These are phyloP conservation scores for Thunnus maccoyii DNA, from an alignment of 2,113 vertebrate genomes.

Conservation along the genomic window DNA sequence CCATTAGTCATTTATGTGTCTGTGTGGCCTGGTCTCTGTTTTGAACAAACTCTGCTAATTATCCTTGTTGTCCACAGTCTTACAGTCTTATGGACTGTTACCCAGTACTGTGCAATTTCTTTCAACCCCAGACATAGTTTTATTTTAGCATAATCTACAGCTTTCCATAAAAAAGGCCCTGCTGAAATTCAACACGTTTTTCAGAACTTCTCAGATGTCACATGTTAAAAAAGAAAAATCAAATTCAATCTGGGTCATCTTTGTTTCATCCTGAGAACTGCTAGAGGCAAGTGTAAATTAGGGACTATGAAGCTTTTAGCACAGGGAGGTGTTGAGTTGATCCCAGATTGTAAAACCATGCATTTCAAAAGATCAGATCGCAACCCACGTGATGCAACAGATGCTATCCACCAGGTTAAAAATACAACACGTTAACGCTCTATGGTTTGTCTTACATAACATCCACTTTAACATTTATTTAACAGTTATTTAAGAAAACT, in stretches of 20 bases:
- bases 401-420: slow-evolving; percentile 3
- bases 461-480: no score
- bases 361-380: slow-evolving; percentile 6
- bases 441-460: not conserved
- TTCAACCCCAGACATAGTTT: not conserved
- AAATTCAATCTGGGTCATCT: not conserved
- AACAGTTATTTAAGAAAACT: no score
- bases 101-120: not conserved
- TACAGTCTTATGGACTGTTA: not conserved
- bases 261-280: not conserved
- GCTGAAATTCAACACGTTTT: not conserved
- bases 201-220: not conserved
- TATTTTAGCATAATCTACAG: not conserved
- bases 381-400: slow-evolving; percentile 14
- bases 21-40: not conserved
- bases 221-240: not conserved
- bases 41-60: slow-evolving; percentile 9
- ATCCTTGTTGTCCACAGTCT: not conserved
- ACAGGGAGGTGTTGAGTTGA: not conserved
- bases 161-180: not conserved
- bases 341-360: slow-evolving; percentile 1
- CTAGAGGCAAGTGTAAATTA: slow-evolving; percentile 3
- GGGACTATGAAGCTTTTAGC: not conserved
- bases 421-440: not conserved
- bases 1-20: not conserved